Evolutionary conservation across 2,113 vertebrate genomes (phyloP), one percentile per base, ranked within the genome.

Genomic region (Rhabdornis inornatus): DNA sequence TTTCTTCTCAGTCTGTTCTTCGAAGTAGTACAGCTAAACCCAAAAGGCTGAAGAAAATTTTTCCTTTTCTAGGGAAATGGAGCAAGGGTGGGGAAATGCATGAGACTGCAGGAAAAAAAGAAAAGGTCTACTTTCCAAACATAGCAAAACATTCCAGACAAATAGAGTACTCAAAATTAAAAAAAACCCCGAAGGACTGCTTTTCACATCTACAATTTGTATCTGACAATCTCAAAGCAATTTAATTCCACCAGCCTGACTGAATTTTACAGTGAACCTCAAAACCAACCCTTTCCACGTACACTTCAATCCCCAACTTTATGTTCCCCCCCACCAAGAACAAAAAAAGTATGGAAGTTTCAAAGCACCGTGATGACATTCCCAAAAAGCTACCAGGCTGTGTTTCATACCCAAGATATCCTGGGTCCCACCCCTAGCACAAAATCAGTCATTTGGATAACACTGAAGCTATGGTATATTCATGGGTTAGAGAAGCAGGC

Each of bases 31-130:
- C 24, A 80, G 28, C 28, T 83, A 80, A 77, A 85, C 47, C 4
- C 33, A 79, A 66, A 87, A 76, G 71, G 25, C 11, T 49, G 23
- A 81, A 88, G 45, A 52, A 82, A 93, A 77, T 7, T 33, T 33
- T 35, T 85, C 40, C 49, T 80, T 75, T 81, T 45, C 40, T 27
- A 63, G 23, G 19, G 33, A 81, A 88, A 59, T 15, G 10, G 37
- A 81, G 44, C 27, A 74, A 49, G 6, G 24, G 4, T 31, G 16
- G n/a, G 27, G 9, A 74, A 79, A 72, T 9, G 2, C 0, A 0
- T 39, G 21, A 74, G 22, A 56, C 23, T 87, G 13, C 35, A 45
- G 42, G 27, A 25, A 22, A 22, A 87, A 69, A 68, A 17, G 1
- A 8, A 17, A 40, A 65, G 3, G 25, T 49, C 44, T 20, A 39